phyloP scores from a whole-genome alignment of 2,888 invertebrate species.

The Himalopsyche tibetana region DNA sequence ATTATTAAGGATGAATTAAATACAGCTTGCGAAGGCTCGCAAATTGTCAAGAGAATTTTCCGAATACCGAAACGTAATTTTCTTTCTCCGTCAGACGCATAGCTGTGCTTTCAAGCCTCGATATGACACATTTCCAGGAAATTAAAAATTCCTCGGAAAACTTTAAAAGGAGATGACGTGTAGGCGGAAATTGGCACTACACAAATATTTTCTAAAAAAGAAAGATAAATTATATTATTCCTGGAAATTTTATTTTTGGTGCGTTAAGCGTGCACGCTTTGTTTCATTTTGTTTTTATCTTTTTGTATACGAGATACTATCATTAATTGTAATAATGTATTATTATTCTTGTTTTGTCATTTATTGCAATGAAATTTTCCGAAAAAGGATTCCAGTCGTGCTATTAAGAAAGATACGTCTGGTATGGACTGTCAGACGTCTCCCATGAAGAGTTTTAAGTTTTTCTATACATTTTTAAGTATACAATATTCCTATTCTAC shows the following conservation, averaged over 20 bases:
- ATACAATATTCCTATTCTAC: too few relatives aligned
- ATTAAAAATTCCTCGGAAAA: conserved; percentile 53
- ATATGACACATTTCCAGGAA: conserved; percentile 53
- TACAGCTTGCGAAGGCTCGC: background rate
- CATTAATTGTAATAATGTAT: too few relatives aligned
- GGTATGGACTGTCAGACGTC: too few relatives aligned
- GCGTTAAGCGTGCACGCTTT: background rate
- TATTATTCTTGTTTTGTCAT: too few relatives aligned
- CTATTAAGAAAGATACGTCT: too few relatives aligned
- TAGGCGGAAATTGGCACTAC: conserved; percentile 46
- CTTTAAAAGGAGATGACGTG: conserved; percentile 10
- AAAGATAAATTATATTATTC: conserved; percentile 31
- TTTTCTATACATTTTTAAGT: too few relatives aligned
- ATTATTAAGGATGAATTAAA: conserved; percentile 2
- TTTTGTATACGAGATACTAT: too few relatives aligned
- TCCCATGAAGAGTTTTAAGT: too few relatives aligned
- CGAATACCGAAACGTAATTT: conserved; percentile 7
- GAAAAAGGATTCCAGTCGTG: too few relatives aligned
- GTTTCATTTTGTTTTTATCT: too few relatives aligned
- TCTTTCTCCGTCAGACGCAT: conserved; percentile 31
- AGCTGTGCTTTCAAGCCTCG: conserved; percentile 11
- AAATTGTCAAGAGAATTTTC: conserved; percentile 8
- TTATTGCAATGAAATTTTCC: too few relatives aligned
- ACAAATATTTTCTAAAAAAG: conserved; percentile 43
- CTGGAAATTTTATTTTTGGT: background rate